These are phyloP conservation scores for Adineta ricciae DNA, from an alignment of 2,888 invertebrate species.

Conservation along the genomic window DNA sequence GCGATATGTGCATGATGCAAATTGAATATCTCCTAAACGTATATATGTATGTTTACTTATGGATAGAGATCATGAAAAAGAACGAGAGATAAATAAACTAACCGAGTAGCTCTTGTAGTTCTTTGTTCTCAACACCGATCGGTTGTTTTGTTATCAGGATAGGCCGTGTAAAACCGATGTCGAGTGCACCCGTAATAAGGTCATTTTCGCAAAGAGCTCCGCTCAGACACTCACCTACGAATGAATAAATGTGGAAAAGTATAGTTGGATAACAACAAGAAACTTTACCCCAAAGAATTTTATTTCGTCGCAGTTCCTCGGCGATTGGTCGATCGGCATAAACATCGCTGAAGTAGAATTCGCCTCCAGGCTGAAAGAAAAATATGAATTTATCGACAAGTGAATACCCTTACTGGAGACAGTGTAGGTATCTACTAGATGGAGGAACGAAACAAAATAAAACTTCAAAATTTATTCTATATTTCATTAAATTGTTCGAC, in stretches of 20 bases:
- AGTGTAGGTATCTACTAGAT: no score
- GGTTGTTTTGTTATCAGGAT: conserved; percentile 39
- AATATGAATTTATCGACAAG: no score
- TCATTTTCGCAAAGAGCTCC: conserved; percentile 43
- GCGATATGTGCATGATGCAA: conserved; percentile 43
- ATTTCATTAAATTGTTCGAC: no score
- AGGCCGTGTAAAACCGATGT: conserved; percentile 41
- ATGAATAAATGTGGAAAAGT: no score
- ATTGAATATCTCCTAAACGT: conserved; percentile 40
- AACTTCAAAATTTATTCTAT: no score
- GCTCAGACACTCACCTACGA: conserved; percentile 37
- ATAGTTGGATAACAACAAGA: no score
- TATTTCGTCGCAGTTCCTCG: conserved; percentile 39
- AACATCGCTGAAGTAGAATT: conserved; percentile 45
- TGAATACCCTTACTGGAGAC: no score
- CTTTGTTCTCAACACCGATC: conserved; percentile 39
- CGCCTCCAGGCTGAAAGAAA: conserved; percentile 39
- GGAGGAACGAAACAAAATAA: no score
- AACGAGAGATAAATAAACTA: no score
- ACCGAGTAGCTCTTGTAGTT: no score
- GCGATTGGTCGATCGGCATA: conserved; percentile 37
- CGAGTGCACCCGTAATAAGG: conserved; percentile 38
- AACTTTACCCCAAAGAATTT: conserved; percentile 45
- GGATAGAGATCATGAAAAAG: no score
- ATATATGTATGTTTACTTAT: no score